A percentile compares a stretch with the other conserved stretches of the same genome.
phyloP scores from a whole-genome alignment of 2,797 vertebrate species.

The Melanotaenia parkinsoni region DNA sequence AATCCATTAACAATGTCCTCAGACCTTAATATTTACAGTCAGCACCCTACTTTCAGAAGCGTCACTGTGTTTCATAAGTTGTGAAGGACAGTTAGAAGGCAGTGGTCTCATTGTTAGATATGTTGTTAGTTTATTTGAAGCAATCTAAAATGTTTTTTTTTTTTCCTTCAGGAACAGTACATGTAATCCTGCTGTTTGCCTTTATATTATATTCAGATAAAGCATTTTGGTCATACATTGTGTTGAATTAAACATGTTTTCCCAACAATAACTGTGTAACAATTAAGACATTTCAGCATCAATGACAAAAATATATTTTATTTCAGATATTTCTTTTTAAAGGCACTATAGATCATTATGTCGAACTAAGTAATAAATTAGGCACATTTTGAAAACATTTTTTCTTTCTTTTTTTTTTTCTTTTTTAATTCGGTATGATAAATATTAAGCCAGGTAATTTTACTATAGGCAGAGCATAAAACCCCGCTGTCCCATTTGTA shows the following conservation, averaged over 20 bases:
- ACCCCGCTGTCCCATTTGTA: too few species aligned
- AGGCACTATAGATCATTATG: not conserved
- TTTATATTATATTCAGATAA: not conserved
- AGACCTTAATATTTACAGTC: conserved; percentile 79
- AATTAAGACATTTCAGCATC: not conserved
- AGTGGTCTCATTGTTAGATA: conserved; percentile 30
- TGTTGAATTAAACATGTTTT: not conserved
- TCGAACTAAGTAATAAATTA: not conserved
- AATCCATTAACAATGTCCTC: conserved; percentile 78
- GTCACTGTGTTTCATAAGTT: conserved; percentile 55
- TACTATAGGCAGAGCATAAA: too few species aligned
- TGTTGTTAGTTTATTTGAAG: conserved; percentile 37
- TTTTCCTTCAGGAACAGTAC: conserved; percentile 19
- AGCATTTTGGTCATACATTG: not conserved
- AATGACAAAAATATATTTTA: not conserved
- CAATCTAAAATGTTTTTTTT: conserved; percentile 26
- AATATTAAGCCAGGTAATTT: too few species aligned
- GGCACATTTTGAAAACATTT: too few species aligned
- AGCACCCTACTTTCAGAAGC: conserved; percentile 73
- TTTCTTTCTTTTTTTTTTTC: too few species aligned
- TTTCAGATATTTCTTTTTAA: not conserved
- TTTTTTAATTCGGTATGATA: too few species aligned
- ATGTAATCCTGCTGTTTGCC: conserved; percentile 18
- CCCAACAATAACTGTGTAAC: not conserved
- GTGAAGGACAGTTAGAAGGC: conserved; percentile 74